phyloP scores from a whole-genome alignment of 2,113 vertebrate species.

The Eurypyga helias region DNA sequence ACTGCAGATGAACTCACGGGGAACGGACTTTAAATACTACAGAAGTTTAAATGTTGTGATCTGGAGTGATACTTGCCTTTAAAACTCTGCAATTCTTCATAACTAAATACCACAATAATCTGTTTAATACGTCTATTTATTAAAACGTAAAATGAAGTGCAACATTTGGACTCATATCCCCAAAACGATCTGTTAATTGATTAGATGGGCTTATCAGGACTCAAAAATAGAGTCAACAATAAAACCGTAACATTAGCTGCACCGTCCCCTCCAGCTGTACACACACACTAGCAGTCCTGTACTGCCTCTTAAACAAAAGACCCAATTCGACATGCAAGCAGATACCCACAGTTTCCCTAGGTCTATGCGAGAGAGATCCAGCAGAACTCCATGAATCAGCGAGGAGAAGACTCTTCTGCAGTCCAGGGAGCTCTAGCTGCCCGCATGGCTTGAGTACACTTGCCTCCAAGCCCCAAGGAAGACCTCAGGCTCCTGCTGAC shows the following conservation, averaged over 20 bases:
- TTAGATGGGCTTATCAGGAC: neutral
- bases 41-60: neutral
- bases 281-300: neutral
- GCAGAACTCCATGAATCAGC: neutral
- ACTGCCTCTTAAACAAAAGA: neutral
- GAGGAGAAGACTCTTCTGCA: neutral
- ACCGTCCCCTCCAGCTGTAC: neutral
- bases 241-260: neutral
- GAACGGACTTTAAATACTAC: neutral
- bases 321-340: neutral
- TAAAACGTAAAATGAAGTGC: neutral
- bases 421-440: accelerated
- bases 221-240: neutral
- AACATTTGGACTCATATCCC: neutral
- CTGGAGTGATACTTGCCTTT: neutral
- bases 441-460: accelerated
- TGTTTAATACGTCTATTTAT: neutral
- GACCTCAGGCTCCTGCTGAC: neutral
- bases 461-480: neutral
- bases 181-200: neutral
- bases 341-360: accelerated
- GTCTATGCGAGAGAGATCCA: neutral
- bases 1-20: neutral
- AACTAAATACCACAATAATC: neutral
- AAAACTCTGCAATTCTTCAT: neutral